phyloP scores from a whole-genome alignment of 2,888 invertebrate genomes.

The Ariolimax columbianus region DNA sequence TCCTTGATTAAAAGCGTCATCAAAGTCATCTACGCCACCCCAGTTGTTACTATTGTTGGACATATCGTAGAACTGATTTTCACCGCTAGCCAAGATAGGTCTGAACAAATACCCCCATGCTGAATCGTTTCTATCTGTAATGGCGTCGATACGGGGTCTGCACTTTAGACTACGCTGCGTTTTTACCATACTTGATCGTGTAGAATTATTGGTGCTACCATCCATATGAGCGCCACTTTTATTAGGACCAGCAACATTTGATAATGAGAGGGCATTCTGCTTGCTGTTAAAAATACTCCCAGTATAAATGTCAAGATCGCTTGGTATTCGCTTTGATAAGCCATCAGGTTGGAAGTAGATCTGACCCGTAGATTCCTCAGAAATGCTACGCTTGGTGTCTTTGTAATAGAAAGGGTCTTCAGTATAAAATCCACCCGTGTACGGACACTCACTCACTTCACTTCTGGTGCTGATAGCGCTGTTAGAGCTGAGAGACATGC shows the following conservation, averaged over 20 bases:
- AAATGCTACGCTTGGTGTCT: neutral
- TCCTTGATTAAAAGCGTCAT: neutral
- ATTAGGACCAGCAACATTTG: neutral
- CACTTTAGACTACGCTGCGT: constrained; percentile 13
- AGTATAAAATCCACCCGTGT: constrained; percentile 43
- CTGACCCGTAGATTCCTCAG: neutral
- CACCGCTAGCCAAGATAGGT: neutral
- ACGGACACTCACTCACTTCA: constrained; percentile 16
- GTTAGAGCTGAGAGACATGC: constrained; percentile 39
- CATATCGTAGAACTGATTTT: neutral
- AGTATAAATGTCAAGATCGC: constrained; percentile 42
- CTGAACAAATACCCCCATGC: neutral
- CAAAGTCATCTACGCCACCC: constrained; percentile 5
- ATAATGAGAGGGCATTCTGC: neutral
- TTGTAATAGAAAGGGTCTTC: constrained; percentile 37
- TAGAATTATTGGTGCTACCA: constrained; percentile 19
- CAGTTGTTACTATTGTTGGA: constrained; percentile 44
- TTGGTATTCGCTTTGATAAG: constrained; percentile 9
- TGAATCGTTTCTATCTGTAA: neutral
- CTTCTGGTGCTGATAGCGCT: constrained; percentile 33
- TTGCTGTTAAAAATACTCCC: constrained; percentile 34
- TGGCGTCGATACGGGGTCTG: constrained; percentile 27
- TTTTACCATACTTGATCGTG: neutral
- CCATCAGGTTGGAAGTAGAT: constrained; percentile 35
- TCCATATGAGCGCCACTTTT: neutral